These are phyloP conservation scores for Choreutis nemorana DNA, from an alignment of 2,888 invertebrate genomes.

Conservation along the genomic window DNA sequence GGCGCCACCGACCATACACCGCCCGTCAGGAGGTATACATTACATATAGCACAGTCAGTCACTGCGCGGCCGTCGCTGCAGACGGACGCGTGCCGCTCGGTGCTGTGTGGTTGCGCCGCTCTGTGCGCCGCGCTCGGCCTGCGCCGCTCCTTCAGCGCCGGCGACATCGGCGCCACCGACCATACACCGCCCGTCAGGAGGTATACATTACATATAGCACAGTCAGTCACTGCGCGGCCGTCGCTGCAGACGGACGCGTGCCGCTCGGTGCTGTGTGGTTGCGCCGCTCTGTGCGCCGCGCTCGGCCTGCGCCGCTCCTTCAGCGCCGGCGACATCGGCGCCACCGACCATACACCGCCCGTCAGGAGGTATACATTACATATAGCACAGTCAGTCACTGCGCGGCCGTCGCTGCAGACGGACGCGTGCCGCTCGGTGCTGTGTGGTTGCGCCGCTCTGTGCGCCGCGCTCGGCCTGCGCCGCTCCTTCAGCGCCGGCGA, in stretches of 20 bases:
- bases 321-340: constrained; percentile 79
- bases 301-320: constrained; percentile 85
- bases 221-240: not conserved
- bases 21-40: too few species aligned
- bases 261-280: not conserved
- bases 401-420: too few species aligned
- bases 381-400: too few species aligned
- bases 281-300: constrained; percentile 50
- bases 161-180: constrained; percentile 66
- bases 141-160: constrained; percentile 85
- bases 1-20: not conserved
- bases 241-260: not conserved
- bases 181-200: constrained; percentile 16
- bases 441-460: constrained; percentile 80
- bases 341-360: constrained; percentile 11
- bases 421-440: constrained; percentile 82
- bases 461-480: constrained; percentile 81
- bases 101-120: constrained; percentile 81
- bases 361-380: constrained; percentile 16
- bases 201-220: constrained; percentile 10
- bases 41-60: too few species aligned
- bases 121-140: constrained; percentile 81
- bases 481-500: constrained; percentile 87
- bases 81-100: constrained; percentile 72
- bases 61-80: too few species aligned